Base-by-base conservation (phyloP, 2,797 vertebrate genomes). In the Echiichthys vipera region DNA sequence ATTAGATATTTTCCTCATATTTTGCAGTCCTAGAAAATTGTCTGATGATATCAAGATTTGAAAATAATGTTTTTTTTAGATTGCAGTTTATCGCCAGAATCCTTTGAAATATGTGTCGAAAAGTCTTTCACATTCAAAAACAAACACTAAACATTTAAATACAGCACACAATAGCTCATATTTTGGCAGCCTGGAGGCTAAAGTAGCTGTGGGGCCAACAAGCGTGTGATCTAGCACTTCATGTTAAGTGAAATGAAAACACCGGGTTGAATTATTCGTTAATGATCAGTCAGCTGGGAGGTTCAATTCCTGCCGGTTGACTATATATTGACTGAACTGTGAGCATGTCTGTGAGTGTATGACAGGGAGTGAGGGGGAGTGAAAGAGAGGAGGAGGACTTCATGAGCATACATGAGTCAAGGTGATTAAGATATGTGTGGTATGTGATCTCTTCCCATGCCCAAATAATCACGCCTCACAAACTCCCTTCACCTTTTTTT, bases 361-460 rank as follows among this genome's bases (percentile, higher is more conserved):
- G 76, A 62, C 10, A 22, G 55, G 34, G 62, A 78, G 59, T 64
- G 68, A 73, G 20, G 27, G 74, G 79, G 74, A 66, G 71, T 71
- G 39, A 51, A 57, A 65, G 54, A 51, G 45, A 78, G 64, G 70
- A 70, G 51, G 74, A 65, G 50, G 49, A 39, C 22, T 82, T 72
- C 39, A 51, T 84, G 67, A 83, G 65, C 65, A 54, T 37, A 67
- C 72, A 84, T 78, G 81, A 88, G 68, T 80, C 69, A 78, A 75
- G 62, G 67, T 83, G 78, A 81, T 88, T 58, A 83, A 85, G 87
- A 85, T 82, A 82, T 85, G 81, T 72, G 73, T 69, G 78, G 76
- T 84, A 90, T 89, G 86, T 86, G 88, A 89, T 89, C 74, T 85
- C 57, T 89, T 89, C 77, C 77, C 74, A 89, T 81, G 76, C 71